A percentile compares a stretch with the other conserved stretches of the same genome.
phyloP scores from a whole-genome alignment of 2,888 invertebrate genomes.

The Marasmarcha lunaedactyla region DNA sequence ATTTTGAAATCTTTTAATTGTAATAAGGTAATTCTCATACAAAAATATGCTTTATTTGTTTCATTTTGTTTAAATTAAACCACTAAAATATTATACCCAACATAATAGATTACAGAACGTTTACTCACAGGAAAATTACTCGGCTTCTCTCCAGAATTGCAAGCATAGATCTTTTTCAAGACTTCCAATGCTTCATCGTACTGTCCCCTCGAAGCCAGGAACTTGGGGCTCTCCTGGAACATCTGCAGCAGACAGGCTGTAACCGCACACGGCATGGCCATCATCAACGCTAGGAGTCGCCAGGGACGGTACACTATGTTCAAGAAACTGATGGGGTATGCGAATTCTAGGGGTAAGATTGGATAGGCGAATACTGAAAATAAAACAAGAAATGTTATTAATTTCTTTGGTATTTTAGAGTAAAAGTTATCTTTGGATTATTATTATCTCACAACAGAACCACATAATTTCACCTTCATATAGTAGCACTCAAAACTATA shows the following conservation, averaged over 20 bases:
- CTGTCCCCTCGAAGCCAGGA: slow-evolving; percentile 72
- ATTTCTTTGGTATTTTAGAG: neutral
- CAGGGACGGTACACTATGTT: slow-evolving; percentile 76
- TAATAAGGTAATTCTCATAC: too few species aligned
- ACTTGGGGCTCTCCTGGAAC: slow-evolving; percentile 86
- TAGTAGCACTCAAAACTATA: too few species aligned
- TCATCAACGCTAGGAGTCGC: slow-evolving; percentile 78
- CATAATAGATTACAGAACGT: too few species aligned
- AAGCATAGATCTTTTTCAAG: slow-evolving; percentile 42
- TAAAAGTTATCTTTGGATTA: too few species aligned
- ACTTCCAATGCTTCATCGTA: slow-evolving; percentile 68
- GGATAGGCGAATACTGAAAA: slow-evolving; percentile 74
- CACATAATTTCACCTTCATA: too few species aligned
- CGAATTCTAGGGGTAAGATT: slow-evolving; percentile 72
- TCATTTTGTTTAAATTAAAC: too few species aligned
- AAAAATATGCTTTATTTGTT: too few species aligned
- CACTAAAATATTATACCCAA: too few species aligned
- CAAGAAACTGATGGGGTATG: slow-evolving; percentile 48
- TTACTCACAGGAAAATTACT: slow-evolving; percentile 49
- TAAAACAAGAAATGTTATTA: too few species aligned
- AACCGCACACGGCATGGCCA: slow-evolving; percentile 74
- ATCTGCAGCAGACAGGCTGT: slow-evolving; percentile 70
- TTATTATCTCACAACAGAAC: too few species aligned
- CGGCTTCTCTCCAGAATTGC: slow-evolving; percentile 40
- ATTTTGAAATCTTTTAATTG: too few species aligned